Base-by-base conservation (phyloP, 2,797 vertebrate genomes). In the Hozukius guyotensis region DNA sequence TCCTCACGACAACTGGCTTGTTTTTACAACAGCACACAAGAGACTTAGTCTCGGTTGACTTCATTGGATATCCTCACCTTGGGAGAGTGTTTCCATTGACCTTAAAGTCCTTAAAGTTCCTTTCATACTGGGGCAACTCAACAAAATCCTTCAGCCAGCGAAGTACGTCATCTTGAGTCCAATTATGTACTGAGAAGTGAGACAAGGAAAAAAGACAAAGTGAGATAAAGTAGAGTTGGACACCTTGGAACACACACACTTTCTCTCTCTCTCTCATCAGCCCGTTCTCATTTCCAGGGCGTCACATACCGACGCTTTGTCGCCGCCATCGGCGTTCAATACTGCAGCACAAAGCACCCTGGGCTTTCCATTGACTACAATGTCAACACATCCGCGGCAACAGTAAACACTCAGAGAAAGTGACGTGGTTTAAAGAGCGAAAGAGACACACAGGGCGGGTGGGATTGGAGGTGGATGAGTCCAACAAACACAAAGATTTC, bases 61-160 rank as follows among this genome's bases (percentile, higher is more conserved):
- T 70, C 10, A 38, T 13, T 32, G 38, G 12, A 72, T 74, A 16
- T 62, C 56, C 91, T 96, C 83, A 99, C 98, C 98, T 97, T 75
- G 98, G 98, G 83, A 99, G 96, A 0, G 97, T 98, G 90, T 98
- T 98, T 92, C 99, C 99, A 93, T 96, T 99, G 67, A 98, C 97
- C 68, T 95, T 96, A 83, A 97, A 97, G 52, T 99, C 98, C 94
- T 97, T 97, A 86, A 99, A 99, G 93, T 96, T 97, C 92, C 95
- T 98, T 88, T 98, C 98, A 82, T 99, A 99, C n/a, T 99, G 99
- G 2, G 98, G 98, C 81, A 99, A 92, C 94, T 99, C 99, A 69
- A 99, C 99, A 94, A 99, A 99, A 78, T 99, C 97, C 89, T 95
- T 96, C 82, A 99, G 89, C 99, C 99, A 99, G 75, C 97, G 96